Base-by-base conservation (phyloP, 2,113 vertebrate species). In the Mustelus asterias region DNA sequence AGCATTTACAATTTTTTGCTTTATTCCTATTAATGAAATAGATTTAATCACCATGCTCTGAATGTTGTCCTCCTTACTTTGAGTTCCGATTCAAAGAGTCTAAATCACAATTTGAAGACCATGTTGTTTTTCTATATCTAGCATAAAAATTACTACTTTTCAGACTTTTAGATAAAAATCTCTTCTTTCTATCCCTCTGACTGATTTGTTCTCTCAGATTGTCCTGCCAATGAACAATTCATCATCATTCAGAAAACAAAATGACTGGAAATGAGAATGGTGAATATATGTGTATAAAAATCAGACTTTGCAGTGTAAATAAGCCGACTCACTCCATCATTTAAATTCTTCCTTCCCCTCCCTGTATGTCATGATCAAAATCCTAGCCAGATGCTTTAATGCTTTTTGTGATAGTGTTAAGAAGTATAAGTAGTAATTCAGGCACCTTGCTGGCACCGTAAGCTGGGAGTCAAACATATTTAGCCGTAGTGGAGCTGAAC, bases 381-480 rank as follows among this genome's bases (percentile, higher is more conserved):
- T 90, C 89, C 60, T 65, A 93, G 60, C 16, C 60, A 65, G 58
- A 20, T 37, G 58, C 33, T 92, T 92, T 92, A 92, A 63, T 90
- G 14, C 58, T 65, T 93, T 65, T 93, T 93, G 60, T 65, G n/a
- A 67, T 93, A 33, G n/a, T 67, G 60, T 14, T 65, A 65, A 93
- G 60, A 93, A 22, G 60, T 8, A 33, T 65, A 93, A 67, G 33
- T 65, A 63, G 29, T 63, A 92, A 37, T 65, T n/a, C 89, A 63
- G 58, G 58, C 37, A 37, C 33, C 60, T 60, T 93, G 89, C 88
- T 65, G 89, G 58, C 18, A 65, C 8, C 67, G 60, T 60, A n/a
- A 93, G 33, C 60, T 93, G 89, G 18, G 9, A 93, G 60, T 93
- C 89, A 65, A 92, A 92, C 89, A 63, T 63, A 92, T 92, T 92